Percentiles rank a stretch among this genome's conserved stretches.
Conservation (phyloP, 2,888 invertebrate genomes). For the Stenoptilia bipunctidactyla region DNA sequence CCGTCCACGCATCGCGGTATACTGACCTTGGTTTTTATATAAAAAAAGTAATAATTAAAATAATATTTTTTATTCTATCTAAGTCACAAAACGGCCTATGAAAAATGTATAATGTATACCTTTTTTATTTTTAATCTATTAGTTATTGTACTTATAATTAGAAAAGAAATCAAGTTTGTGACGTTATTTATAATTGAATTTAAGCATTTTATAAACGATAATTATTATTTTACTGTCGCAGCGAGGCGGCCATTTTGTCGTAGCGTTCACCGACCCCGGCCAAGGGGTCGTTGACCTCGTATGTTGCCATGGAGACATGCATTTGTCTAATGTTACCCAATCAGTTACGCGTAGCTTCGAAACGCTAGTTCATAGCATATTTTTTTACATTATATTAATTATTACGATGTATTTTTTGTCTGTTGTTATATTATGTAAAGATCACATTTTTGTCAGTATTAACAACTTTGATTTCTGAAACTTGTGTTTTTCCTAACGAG, state of each 20-base stretch:
- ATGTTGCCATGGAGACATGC: constrained; percentile 30
- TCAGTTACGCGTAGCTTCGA: constrained; percentile 52
- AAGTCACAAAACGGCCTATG: constrained; percentile 60
- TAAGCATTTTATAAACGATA: constrained; percentile 41
- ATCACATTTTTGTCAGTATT: too few species aligned
- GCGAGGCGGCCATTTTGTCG: constrained; percentile 30
- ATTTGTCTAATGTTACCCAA: constrained; percentile 51
- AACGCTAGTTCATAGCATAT: constrained; percentile 56
- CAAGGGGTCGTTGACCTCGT: constrained; percentile 5
- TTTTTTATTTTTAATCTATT: constrained; percentile 37
- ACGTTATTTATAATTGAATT: constrained; percentile 39
- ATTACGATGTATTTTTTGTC: constrained; percentile 5
- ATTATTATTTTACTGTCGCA: constrained; percentile 23
- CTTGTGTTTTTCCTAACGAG: too few species aligned
- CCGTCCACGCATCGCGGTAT: constrained; percentile 15
- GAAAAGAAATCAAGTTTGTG: constrained; percentile 19
- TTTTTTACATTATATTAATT: constrained; percentile 29
- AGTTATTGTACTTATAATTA: constrained; percentile 26
- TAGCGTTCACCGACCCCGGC: constrained; percentile 25
- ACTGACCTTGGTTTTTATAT: too few species aligned
- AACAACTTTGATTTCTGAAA: too few species aligned
- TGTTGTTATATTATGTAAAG: constrained; percentile 5
- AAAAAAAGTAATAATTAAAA: neutral
- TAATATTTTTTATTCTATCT: constrained; percentile 26
- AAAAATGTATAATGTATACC: constrained; percentile 39